Conservation (phyloP, 64 coral and sea anemone genomes). For the Montipora cactus region DNA sequence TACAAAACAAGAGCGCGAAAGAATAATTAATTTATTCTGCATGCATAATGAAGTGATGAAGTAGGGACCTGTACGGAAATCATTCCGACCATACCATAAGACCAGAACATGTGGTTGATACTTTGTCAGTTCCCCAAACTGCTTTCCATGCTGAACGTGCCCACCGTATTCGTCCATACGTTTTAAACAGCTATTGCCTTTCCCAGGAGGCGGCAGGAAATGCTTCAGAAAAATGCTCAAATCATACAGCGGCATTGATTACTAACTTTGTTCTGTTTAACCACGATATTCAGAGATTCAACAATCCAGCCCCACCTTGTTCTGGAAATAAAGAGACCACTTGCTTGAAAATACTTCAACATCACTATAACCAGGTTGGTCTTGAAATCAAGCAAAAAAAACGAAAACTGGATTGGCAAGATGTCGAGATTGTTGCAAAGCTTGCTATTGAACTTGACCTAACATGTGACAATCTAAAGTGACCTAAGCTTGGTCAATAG, state of each 20-base stretch:
- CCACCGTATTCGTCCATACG: neutral
- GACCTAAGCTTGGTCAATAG: no score
- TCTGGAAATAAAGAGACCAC: neutral
- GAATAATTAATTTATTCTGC: no score
- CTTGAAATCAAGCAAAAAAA: neutral
- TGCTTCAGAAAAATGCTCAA: neutral
- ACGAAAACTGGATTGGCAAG: constrained; percentile 24
- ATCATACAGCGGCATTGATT: neutral
- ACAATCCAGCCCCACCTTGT: neutral
- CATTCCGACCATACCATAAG: constrained; percentile 20
- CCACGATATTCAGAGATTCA: constrained; percentile 43
- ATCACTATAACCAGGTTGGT: constrained; percentile 28
- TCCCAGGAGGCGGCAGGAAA: constrained; percentile 30
- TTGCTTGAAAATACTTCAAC: constrained; percentile 43
- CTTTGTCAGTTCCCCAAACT: constrained; percentile 39
- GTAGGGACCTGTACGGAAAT: no score
- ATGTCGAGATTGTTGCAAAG: constrained; percentile 20
- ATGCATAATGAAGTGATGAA: no score
- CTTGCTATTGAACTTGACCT: constrained; percentile 13
- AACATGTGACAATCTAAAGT: neutral
- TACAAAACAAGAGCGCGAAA: no score
- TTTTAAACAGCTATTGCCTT: constrained; percentile 35
- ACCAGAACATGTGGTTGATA: constrained; percentile 15
- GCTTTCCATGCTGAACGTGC: constrained; percentile 10
- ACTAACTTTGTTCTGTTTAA: constrained; percentile 40